Percentiles rank a stretch among this genome's conserved stretches.
phyloP scores from a whole-genome alignment of 2,888 invertebrate species.

The Phlogophora meticulosa region DNA sequence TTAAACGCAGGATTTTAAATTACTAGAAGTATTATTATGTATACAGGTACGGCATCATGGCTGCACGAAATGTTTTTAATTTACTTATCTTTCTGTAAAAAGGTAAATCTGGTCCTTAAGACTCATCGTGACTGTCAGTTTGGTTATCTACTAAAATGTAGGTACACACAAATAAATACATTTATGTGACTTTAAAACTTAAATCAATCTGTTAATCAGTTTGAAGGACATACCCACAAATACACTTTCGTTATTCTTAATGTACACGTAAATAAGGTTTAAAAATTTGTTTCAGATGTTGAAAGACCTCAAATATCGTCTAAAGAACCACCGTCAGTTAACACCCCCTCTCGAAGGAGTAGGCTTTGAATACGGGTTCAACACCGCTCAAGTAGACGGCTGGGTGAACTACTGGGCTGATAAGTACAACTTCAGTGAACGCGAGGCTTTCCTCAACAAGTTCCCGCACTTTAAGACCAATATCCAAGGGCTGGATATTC shows the following conservation, averaged over 20 bases:
- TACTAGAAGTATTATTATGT: neutral
- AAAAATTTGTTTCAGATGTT: conserved; percentile 78
- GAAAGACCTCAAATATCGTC: conserved; percentile 76
- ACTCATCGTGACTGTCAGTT: conserved; percentile 14
- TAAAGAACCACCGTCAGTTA: conserved; percentile 75
- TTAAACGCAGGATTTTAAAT: neutral
- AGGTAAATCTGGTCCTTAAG: neutral
- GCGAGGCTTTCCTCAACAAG: conserved; percentile 93
- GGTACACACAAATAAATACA: too few relatives aligned
- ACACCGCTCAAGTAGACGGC: conserved; percentile 92
- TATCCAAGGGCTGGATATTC: conserved; percentile 94
- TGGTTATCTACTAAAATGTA: neutral
- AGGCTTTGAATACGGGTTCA: conserved; percentile 96
- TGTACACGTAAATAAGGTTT: too few relatives aligned
- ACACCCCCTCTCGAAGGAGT: conserved; percentile 93
- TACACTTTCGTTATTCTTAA: too few relatives aligned
- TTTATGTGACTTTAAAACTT: too few relatives aligned
- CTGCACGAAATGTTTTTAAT: neutral
- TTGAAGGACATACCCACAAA: neutral
- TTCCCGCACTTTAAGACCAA: conserved; percentile 95
- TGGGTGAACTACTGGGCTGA: conserved; percentile 95
- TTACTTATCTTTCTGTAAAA: neutral
- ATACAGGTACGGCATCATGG: too few relatives aligned
- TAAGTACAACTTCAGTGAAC: conserved; percentile 92
- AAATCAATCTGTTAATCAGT: neutral